These are phyloP conservation scores for Microcebus griseorufus DNA, from an alignment of 2,113 vertebrate species.

Conservation along the genomic window DNA sequence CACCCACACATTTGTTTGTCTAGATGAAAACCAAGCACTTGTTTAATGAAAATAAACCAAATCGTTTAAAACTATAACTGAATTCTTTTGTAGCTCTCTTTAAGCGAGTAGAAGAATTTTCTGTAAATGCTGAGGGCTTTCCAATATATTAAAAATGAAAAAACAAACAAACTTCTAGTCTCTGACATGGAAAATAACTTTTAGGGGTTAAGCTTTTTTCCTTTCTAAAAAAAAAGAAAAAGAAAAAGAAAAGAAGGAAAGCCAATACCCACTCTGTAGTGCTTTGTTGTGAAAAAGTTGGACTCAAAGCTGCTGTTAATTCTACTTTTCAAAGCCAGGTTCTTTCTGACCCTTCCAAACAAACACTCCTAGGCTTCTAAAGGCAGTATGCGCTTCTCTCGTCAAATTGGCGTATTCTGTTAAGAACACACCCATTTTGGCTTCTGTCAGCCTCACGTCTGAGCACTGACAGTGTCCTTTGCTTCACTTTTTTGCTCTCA, in stretches of 20 bases:
- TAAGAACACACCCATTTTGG: constrained; percentile 51
- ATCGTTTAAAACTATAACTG: not conserved
- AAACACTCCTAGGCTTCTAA: not conserved
- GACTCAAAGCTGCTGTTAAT: constrained; percentile 58
- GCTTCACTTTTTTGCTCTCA: not conserved
- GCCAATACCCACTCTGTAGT: constrained; percentile 7
- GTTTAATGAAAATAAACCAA: constrained; percentile 17
- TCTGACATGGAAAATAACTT: constrained; percentile 37
- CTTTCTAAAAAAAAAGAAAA: not conserved
- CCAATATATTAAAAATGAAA: not conserved
- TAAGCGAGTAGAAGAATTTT: constrained; percentile 37
- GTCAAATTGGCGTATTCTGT: constrained; percentile 48
- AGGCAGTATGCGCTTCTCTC: constrained; percentile 7
- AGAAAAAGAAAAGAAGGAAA: not conserved
- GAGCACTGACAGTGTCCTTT: not conserved
- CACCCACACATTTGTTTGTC: not conserved
- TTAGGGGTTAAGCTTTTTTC: constrained; percentile 27
- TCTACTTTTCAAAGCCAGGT: constrained; percentile 44
- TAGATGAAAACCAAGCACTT: not conserved
- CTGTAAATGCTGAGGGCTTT: constrained; percentile 4
- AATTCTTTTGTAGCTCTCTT: constrained; percentile 56
- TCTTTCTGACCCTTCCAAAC: constrained; percentile 59
- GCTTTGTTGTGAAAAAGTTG: constrained; percentile 66
- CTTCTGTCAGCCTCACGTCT: constrained; percentile 40
- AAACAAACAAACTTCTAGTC: not conserved